phyloP scores from a whole-genome alignment of 2,797 vertebrate species.

The Neosalanx taihuensis region DNA sequence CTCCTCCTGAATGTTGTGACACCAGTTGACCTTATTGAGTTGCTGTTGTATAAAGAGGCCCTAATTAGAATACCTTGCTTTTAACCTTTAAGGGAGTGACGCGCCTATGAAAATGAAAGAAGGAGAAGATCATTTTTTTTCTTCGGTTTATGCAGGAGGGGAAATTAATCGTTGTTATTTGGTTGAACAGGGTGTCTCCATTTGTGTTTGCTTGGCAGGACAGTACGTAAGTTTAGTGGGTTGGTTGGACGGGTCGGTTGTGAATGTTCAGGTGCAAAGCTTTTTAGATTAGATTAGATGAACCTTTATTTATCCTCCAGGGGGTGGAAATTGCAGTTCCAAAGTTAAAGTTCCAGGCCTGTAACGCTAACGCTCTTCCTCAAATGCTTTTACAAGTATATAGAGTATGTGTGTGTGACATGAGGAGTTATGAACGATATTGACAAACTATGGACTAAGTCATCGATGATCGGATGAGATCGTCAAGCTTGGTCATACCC shows the following conservation, averaged over 20 bases:
- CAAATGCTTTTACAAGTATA: slow-evolving; percentile 29
- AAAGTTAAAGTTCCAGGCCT: slow-evolving; percentile 43
- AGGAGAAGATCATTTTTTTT: slow-evolving; percentile 30
- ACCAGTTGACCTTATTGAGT: slow-evolving; percentile 87
- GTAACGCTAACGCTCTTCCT: slow-evolving; percentile 37
- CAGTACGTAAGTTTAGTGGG: not conserved
- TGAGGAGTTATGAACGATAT: not conserved
- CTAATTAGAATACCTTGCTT: slow-evolving; percentile 76
- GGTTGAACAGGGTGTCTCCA: slow-evolving; percentile 57
- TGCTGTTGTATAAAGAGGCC: slow-evolving; percentile 79
- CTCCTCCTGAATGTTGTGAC: slow-evolving; percentile 64
- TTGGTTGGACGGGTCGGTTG: not conserved
- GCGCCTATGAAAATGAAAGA: slow-evolving; percentile 46
- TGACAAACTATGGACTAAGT: slow-evolving; percentile 15
- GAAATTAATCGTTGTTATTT: slow-evolving; percentile 56
- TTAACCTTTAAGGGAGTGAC: slow-evolving; percentile 70
- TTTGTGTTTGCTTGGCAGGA: slow-evolving; percentile 24
- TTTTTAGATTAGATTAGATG: not conserved
- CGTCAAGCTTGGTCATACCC: not conserved
- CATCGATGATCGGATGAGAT: slow-evolving; percentile 32
- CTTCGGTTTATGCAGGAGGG: slow-evolving; percentile 52
- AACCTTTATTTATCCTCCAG: no score
- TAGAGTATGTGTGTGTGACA: slow-evolving; percentile 12
- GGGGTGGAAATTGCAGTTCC: slow-evolving; percentile 44
- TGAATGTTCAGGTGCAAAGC: slow-evolving; percentile 47